phyloP scores from a whole-genome alignment of 1,140 invertebrate species.

The Bactericera cockerelli region DNA sequence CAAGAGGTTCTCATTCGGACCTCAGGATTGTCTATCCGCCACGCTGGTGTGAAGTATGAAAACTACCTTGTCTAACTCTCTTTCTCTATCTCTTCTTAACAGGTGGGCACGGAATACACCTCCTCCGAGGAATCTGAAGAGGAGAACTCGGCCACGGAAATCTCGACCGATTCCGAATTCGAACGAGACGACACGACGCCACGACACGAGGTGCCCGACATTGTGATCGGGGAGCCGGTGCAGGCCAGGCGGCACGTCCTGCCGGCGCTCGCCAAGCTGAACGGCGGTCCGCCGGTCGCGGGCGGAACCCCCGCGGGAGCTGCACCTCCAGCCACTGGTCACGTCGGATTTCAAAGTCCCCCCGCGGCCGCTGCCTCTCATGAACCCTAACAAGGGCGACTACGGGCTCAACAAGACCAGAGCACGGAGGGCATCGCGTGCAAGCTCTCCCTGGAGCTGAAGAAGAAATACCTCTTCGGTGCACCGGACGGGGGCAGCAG shows the following conservation, averaged over 20 bases:
- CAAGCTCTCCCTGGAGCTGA: conserved; percentile 67
- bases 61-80: no score
- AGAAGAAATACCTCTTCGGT: conserved; percentile 64
- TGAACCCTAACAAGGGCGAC: conserved; percentile 44
- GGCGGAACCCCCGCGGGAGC: no score
- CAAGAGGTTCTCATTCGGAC: no score
- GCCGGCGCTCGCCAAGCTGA: conserved; percentile 21
- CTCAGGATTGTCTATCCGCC: no score
- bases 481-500: conserved; percentile 40
- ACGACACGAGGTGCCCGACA: conserved; percentile 43
- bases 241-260: conserved; percentile 34
- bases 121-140: conserved; percentile 36
- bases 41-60: no score
- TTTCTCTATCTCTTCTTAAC: conserved; percentile 13
- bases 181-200: conserved; percentile 62
- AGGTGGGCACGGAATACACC: conserved; percentile 51
- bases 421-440: conserved; percentile 73
- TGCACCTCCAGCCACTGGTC: not conserved
- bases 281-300: not conserved
- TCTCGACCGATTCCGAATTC: conserved; percentile 81
- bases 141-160: conserved; percentile 72
- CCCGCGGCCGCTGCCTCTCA: conserved; percentile 26
- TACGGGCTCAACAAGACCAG: conserved; percentile 63
- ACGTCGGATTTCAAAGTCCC: conserved; percentile 16
- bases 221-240: conserved; percentile 49